Evolutionary conservation across 2,888 invertebrate species (phyloP).

Genomic region (Anaspis maculata): DNA sequence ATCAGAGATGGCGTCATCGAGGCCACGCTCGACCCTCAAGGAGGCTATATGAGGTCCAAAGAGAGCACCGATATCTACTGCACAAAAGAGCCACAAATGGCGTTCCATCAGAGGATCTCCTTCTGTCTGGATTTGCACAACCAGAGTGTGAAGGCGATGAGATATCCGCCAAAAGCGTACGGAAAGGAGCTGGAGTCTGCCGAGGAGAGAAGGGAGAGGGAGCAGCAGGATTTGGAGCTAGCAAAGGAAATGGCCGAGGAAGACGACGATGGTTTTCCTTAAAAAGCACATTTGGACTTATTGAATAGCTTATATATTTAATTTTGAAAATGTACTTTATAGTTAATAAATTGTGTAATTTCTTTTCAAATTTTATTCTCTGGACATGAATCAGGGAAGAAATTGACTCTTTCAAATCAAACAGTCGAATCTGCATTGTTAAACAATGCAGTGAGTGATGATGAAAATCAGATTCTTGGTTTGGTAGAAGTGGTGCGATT

Average conservation of each 20-base stretch:
- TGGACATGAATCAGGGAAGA: no score
- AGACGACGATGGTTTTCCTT: slow-evolving; percentile 84
- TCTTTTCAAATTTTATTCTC: no score
- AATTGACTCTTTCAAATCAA: no score
- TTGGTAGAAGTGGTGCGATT: no score
- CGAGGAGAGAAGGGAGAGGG: slow-evolving; percentile 89
- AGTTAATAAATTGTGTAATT: no score
- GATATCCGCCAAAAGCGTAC: slow-evolving; percentile 98
- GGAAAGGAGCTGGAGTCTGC: slow-evolving; percentile 97
- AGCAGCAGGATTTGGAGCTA: slow-evolving; percentile 95
- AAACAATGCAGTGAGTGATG: no score
- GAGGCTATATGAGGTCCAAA: slow-evolving; percentile 94
- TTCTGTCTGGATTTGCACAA: slow-evolving; percentile 98
- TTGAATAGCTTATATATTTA: no score
- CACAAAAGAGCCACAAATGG: slow-evolving; percentile 90
- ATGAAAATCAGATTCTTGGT: no score
- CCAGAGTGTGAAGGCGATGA: slow-evolving; percentile 98
- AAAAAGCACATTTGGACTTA: slow-evolving; percentile 26
- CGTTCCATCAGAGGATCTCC: slow-evolving; percentile 93
- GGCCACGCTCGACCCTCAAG: slow-evolving; percentile 91
- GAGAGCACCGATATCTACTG: slow-evolving; percentile 96
- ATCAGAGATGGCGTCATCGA: slow-evolving; percentile 98
- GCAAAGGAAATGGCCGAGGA: slow-evolving; percentile 99
- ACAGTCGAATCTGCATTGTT: no score
- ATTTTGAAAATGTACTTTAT: no score